phyloP scores from a whole-genome alignment of 53 echinoderm and acorn worm genomes.

The Echinarachnius parma region DNA sequence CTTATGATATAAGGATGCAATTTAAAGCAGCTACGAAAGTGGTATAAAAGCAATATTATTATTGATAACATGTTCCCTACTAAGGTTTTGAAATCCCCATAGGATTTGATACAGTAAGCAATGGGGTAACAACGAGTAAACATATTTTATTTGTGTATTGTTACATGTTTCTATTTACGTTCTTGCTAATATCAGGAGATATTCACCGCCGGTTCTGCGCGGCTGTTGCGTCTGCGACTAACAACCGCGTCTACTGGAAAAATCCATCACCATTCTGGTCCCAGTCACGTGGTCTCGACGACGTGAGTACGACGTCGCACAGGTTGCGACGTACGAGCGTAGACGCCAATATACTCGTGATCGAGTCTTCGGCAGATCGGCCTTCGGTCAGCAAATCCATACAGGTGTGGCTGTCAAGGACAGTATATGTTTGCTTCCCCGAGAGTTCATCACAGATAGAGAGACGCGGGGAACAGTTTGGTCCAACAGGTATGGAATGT shows the following conservation, averaged over 20 bases:
- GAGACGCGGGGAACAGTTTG: no score
- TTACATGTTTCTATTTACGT: no score
- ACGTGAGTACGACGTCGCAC: background rate
- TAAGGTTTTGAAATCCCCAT: no score
- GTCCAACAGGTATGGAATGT: no score
- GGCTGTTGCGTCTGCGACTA: conserved; percentile 21
- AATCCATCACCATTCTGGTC: conserved; percentile 15
- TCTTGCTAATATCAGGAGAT: no score
- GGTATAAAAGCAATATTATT: no score
- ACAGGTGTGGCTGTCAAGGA: conserved; percentile 9
- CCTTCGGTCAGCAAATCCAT: conserved; percentile 20
- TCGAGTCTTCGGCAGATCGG: background rate
- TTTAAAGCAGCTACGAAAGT: no score
- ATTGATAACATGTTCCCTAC: no score
- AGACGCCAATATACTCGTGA: conserved; percentile 19
- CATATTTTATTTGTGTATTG: no score
- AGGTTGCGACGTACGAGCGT: background rate
- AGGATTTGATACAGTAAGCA: no score
- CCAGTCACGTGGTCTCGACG: conserved; percentile 6
- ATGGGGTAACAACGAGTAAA: no score
- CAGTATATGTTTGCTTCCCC: background rate
- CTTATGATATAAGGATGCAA: no score
- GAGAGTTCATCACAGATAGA: conserved; percentile 2
- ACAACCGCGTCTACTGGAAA: conserved; percentile 16
- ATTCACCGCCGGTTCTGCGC: conserved; percentile 12